Conservation (phyloP, 2,797 vertebrate species). For the Gymnopithys bicolor region DNA sequence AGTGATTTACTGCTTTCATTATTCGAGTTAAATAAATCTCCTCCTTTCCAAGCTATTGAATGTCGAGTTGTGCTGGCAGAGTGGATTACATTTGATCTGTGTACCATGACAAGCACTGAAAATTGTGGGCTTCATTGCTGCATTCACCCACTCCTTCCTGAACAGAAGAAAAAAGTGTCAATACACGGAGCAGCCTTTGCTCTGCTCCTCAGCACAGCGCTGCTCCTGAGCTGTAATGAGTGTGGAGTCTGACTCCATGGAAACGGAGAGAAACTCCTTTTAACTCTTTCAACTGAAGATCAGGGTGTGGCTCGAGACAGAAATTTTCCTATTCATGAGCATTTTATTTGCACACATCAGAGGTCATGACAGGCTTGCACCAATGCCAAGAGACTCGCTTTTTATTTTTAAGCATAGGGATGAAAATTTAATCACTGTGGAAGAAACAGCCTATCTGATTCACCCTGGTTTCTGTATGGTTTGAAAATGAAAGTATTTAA, state of each 20-base stretch:
- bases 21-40: slow-evolving; percentile 65
- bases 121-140: slow-evolving; percentile 70
- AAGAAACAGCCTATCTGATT: slow-evolving; percentile 3
- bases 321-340: slow-evolving; percentile 22
- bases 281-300: slow-evolving; percentile 33
- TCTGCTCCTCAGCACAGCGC: slow-evolving; percentile 53
- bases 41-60: slow-evolving; percentile 61
- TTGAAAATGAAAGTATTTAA: slow-evolving; percentile 33
- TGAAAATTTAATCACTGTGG: not conserved
- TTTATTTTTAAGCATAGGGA: not conserved
- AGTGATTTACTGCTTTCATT: slow-evolving; percentile 66
- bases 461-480: not conserved
- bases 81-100: slow-evolving; percentile 64
- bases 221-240: slow-evolving; percentile 29
- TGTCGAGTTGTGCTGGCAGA: slow-evolving; percentile 57
- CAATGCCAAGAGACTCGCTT: not conserved
- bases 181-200: slow-evolving; percentile 69
- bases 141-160: slow-evolving; percentile 68
- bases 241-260: slow-evolving; percentile 68
- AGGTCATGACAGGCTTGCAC: not conserved
- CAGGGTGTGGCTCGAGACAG: slow-evolving; percentile 19
- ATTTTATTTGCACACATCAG: slow-evolving; percentile 17
- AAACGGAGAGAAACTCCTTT: slow-evolving; percentile 53
- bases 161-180: slow-evolving; percentile 62
- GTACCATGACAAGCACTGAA: slow-evolving; percentile 70